Percentiles rank a stretch among this genome's conserved stretches.
phyloP scores from a whole-genome alignment of 1,140 invertebrate genomes.

The Vanessa atalanta region DNA sequence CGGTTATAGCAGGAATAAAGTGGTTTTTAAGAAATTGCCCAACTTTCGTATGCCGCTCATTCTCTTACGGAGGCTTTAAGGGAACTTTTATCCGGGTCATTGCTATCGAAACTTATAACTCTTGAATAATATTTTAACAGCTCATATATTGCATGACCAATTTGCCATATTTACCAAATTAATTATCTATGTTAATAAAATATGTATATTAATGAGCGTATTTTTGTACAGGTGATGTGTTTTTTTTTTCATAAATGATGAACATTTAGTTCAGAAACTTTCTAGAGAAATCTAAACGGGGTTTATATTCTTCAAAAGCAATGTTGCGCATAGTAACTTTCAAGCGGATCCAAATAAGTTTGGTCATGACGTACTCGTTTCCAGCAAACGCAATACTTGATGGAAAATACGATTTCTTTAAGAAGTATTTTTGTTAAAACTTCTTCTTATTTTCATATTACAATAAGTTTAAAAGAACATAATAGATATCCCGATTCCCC shows the following conservation, averaged over 20 bases:
- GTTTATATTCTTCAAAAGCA: too few relatives aligned
- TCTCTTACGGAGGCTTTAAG: constrained; percentile 14
- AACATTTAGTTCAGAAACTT: too few relatives aligned
- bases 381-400: not conserved
- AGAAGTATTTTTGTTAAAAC: not conserved
- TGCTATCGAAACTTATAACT: not conserved
- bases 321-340: too few relatives aligned
- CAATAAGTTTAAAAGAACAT: not conserved
- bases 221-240: too few relatives aligned
- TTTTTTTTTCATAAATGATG: too few relatives aligned
- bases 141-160: not conserved
- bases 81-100: constrained; percentile 18
- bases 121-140: not conserved
- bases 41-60: constrained; percentile 19
- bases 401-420: not conserved
- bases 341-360: too few relatives aligned
- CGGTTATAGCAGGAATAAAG: constrained; percentile 43
- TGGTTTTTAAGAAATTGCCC: constrained; percentile 37
- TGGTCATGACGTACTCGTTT: not conserved
- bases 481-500: not conserved
- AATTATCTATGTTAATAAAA: too few relatives aligned
- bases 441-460: not conserved
- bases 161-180: not conserved
- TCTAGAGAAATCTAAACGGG: too few relatives aligned
- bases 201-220: too few relatives aligned